Evolutionary conservation across 1,140 invertebrate genomes (phyloP), one percentile per base, ranked within the genome.

Genomic region (Pseudomyrmex concolor): DNA sequence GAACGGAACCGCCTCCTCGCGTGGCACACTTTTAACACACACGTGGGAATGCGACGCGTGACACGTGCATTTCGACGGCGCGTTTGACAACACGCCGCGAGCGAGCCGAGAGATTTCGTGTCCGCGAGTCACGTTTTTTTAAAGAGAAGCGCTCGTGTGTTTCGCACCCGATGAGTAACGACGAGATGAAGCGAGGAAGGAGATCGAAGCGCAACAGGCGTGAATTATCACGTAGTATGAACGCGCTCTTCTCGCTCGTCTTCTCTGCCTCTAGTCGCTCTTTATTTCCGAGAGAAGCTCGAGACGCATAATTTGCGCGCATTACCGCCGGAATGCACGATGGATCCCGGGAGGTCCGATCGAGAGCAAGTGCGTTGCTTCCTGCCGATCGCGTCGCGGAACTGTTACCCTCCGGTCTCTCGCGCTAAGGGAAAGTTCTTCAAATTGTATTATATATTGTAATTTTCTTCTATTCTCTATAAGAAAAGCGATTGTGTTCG

Each of bases 291-390:
- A 22, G 64, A 78, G 74, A 88, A 80, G 72, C 84, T 81, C 89
- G 87, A 91, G 88, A 91, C 90, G 90, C 92, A 92, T 92, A 91
- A 92, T 92, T 92, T 91, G 87, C 90, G 90, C 83, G 91, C 91
- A 92, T 92, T 90, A 93, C 92, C 86, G 86, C 87, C 88, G 85
- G 84, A 80, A 88, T 83, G 59, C 84, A 84, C 17, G 76, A 87
- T 48, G 86, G 34, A 22, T 84, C 51, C 51, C 34, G 19, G 22
- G 71, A 66, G 43, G 76, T 34, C 64, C 76, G 66, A 80, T 82
- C 80, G 13, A 43, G n/a, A 68, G 55, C 48, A 55, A 60, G 78
- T 67, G 67, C 48, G 60, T 72, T 63, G 59, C 82, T 87, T 87
- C 82, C 86, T 87, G 86, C 85, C 85, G 86, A 84, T 76, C 84